phyloP scores from a whole-genome alignment of 2,888 invertebrate species.

The Halictus quadricinctus region DNA sequence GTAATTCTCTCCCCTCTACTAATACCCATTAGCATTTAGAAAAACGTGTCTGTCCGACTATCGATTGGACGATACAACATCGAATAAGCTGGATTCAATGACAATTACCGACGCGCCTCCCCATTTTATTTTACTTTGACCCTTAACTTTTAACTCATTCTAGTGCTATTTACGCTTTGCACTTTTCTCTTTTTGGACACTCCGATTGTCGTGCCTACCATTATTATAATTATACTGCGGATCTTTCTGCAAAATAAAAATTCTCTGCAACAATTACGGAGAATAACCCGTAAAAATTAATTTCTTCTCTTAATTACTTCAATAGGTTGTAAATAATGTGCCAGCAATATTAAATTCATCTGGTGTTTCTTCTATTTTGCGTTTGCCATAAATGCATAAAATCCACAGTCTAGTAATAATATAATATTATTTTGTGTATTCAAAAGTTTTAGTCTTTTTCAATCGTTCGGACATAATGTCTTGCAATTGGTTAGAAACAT shows the following conservation, averaged over 20 bases:
- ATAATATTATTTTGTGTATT: too few species aligned
- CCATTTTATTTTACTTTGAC: not conserved
- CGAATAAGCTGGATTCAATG: not conserved
- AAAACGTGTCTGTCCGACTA: not conserved
- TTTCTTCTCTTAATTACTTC: too few species aligned
- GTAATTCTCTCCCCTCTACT: constrained; percentile 18
- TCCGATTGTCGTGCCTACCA: not conserved
- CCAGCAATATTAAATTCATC: too few species aligned
- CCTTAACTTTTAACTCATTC: not conserved
- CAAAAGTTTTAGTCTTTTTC: too few species aligned
- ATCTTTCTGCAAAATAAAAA: not conserved
- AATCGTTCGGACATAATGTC: too few species aligned
- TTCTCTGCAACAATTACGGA: too few species aligned
- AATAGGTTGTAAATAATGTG: too few species aligned
- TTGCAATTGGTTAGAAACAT: too few species aligned
- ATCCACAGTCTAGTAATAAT: too few species aligned
- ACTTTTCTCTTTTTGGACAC: not conserved
- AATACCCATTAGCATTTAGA: constrained; percentile 14
- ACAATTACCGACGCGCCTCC: not conserved
- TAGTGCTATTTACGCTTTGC: not conserved
- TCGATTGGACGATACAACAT: not conserved
- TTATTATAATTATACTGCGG: not conserved
- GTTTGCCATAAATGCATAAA: too few species aligned
- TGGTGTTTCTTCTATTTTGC: too few species aligned
- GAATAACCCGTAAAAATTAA: too few species aligned